A percentile compares a stretch with the other conserved stretches of the same genome.
These are phyloP conservation scores for Villa cingulata DNA, from an alignment of 2,888 invertebrate genomes.

Conservation along the genomic window DNA sequence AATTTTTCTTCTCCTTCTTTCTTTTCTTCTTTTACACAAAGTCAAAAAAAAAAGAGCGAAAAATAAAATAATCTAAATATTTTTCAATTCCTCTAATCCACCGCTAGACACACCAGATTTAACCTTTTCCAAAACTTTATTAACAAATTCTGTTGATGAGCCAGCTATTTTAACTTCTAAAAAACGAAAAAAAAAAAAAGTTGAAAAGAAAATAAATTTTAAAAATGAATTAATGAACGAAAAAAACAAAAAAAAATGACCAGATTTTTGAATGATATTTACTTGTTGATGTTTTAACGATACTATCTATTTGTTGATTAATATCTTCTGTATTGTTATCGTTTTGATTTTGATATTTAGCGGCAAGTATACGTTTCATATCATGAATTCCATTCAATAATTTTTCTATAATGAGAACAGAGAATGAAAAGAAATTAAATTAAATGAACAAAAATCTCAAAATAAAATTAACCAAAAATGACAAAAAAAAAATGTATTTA, in stretches of 20 bases:
- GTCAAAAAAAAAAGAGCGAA: too few species aligned
- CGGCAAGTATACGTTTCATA: slow-evolving; percentile 57
- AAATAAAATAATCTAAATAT: slow-evolving; percentile 24
- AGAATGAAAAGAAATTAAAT: too few species aligned
- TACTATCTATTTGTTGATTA: slow-evolving; percentile 54
- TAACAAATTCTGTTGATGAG: slow-evolving; percentile 85
- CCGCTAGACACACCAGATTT: slow-evolving; percentile 64
- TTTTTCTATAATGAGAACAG: slow-evolving; percentile 63
- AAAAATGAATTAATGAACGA: not conserved
- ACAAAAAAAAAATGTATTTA: too few species aligned
- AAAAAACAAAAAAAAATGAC: too few species aligned
- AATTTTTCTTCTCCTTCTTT: too few species aligned
- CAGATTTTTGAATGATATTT: too few species aligned
- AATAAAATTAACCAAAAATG: too few species aligned
- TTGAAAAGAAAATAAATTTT: not conserved
- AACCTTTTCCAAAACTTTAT: slow-evolving; percentile 77
- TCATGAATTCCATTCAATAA: slow-evolving; percentile 64
- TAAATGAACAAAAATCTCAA: too few species aligned
- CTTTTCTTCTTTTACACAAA: too few species aligned
- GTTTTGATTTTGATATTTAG: slow-evolving; percentile 39
- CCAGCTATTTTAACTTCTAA: slow-evolving; percentile 79
- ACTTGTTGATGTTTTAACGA: slow-evolving; percentile 58
- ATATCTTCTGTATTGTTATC: slow-evolving; percentile 51
- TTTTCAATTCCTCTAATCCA: slow-evolving; percentile 59
- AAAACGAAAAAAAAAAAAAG: slow-evolving; percentile 11